These are phyloP conservation scores for Crotalus helleri DNA, from an alignment of 2,113 vertebrate genomes.

Conservation along the genomic window DNA sequence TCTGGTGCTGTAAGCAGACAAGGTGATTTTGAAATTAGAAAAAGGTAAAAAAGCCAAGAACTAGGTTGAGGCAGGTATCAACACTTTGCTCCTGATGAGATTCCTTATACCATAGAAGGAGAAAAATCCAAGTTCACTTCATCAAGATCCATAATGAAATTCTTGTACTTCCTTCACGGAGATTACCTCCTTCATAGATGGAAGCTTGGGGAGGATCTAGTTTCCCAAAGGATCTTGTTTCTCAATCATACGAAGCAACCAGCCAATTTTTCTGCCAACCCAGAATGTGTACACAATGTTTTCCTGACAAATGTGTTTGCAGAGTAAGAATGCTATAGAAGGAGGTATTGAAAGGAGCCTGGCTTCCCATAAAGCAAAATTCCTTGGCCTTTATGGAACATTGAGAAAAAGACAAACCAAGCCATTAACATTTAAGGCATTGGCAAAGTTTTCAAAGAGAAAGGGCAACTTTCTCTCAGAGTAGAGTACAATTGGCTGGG, in stretches of 20 bases:
- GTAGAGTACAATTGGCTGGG: constrained; percentile 9
- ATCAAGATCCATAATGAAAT: neutral
- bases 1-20: neutral
- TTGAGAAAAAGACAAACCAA: constrained; percentile 34
- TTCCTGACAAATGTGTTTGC: constrained; percentile 22
- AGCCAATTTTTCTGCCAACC: constrained; percentile 12
- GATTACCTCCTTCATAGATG: neutral
- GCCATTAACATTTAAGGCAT: constrained; percentile 8
- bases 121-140: neutral
- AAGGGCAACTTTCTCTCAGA: constrained; percentile 31
- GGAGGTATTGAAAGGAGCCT: constrained; percentile 27
- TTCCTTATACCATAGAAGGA: neutral
- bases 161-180: neutral
- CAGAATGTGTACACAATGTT: neutral
- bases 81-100: neutral
- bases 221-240: neutral
- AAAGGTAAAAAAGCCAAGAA: neutral
- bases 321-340: constrained; percentile 6
- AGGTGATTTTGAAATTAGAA: neutral
- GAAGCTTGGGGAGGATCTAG: neutral
- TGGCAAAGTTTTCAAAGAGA: constrained; percentile 32
- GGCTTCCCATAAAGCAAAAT: neutral
- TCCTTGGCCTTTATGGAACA: constrained; percentile 28
- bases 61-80: neutral
- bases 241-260: neutral